A percentile compares a stretch with the other conserved stretches of the same genome.
Evolutionary conservation across 2,797 vertebrate species (phyloP).

Genomic region (Taenioides sp.): DNA sequence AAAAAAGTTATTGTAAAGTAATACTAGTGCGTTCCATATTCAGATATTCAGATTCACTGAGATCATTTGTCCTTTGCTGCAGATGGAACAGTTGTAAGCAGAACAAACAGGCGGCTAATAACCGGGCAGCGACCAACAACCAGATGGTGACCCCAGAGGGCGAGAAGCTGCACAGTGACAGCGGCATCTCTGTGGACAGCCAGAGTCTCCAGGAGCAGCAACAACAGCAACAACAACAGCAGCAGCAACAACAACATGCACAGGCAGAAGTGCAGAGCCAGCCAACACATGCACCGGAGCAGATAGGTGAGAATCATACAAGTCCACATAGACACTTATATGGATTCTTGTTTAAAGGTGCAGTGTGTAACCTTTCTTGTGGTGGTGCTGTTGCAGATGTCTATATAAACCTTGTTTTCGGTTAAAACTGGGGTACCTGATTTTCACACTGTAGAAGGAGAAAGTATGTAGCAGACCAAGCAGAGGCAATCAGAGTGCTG

Average conservation of each 20-base stretch:
- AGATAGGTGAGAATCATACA: conserved; percentile 67
- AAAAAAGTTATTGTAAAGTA: background rate
- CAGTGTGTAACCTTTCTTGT: no score
- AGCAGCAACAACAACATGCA: conserved; percentile 84
- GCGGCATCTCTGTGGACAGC: conserved; percentile 96
- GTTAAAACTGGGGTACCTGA: no score
- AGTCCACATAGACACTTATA: no score
- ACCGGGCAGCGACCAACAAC: conserved; percentile 85
- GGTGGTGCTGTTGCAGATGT: no score
- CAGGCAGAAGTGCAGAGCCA: conserved; percentile 76
- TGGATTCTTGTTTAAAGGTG: no score
- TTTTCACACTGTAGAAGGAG: no score
- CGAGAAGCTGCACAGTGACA: conserved; percentile 97
- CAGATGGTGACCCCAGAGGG: conserved; percentile 95
- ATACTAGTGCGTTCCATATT: background rate
- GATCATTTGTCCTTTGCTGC: conserved; percentile 26
- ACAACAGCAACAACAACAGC: conserved; percentile 55
- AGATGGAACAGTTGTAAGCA: conserved; percentile 99
- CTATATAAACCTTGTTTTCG: no score
- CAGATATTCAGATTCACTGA: background rate
- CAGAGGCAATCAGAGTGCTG: no score
- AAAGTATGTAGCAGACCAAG: no score
- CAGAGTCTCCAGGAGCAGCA: conserved; percentile 93
- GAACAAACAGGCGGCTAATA: conserved; percentile 95
- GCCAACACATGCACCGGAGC: conserved; percentile 72